Evolutionary conservation across 2,113 vertebrate species (phyloP), one percentile per base, ranked within the genome.

Genomic region (Notothenia rossii): DNA sequence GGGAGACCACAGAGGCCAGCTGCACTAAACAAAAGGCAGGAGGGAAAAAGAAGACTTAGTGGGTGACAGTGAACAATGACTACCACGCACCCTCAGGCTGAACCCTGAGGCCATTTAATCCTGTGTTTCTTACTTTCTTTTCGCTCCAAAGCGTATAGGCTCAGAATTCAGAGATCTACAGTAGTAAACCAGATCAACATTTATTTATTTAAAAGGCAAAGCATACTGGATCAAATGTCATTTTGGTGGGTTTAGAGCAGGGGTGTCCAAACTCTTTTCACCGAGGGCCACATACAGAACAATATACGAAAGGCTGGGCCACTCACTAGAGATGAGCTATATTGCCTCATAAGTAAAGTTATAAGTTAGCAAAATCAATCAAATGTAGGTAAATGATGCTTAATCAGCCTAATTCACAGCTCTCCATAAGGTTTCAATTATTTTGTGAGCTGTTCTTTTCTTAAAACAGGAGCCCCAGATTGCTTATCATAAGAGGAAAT

Each of bases 1-100:
- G 60, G 68, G 50, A 77, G 75, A 72, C 69, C 82, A 77, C 82
- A 43, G 71, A 36, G 79, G 83, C 66, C n/a, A 74, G 55, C 7
- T 48, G 86, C 72, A 69, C 68, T 70, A 68, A 86, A 80, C 80
- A 72, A 87, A 83, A 84, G 49, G 61, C 68, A 65, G 56, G 3
- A 18, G 55, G 68, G 78, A 85, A 81, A 86, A 87, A 86, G 72
- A 79, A 72, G 88, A 84, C 67, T 81, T 70, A 50, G 61, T 43
- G 77, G 81, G 63, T 88, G 88, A 90, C 90, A 90, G 82, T 90
- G 90, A 92, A 85, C 90, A 90, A 88, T 61, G 87, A 83, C 77
- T 72, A 59, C 40, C 13, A 15, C 67, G 53, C 77, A 79, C 58
- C 82, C 81, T 86, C 81, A 29, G 74, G 85, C 87, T 84, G 79